Conservation (phyloP, 2,797 vertebrate genomes). For the Monodelphis domestica region DNA sequence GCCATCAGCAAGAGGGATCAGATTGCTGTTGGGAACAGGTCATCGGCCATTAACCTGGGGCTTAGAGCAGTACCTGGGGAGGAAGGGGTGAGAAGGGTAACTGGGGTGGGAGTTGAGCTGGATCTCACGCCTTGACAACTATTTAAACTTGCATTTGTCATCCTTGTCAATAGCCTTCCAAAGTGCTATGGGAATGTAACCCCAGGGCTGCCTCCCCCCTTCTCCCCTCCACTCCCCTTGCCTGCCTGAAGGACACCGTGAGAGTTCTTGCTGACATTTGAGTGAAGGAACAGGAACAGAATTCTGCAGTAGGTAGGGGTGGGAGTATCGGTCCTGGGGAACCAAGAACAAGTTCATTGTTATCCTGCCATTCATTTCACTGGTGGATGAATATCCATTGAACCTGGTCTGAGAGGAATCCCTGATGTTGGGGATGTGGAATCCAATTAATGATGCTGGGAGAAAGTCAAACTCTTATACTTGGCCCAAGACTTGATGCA, state of each 20-base stretch:
- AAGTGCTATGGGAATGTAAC: background rate
- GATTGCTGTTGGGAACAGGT: background rate
- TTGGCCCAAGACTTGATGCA: background rate
- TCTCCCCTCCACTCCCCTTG: background rate
- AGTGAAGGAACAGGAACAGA: background rate
- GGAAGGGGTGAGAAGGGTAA: background rate
- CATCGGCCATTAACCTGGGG: background rate
- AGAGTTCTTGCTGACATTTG: background rate
- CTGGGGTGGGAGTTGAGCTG: background rate
- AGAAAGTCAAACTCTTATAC: background rate
- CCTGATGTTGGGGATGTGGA: background rate
- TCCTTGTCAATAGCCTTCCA: background rate
- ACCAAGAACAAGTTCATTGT: background rate
- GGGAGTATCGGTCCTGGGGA: background rate
- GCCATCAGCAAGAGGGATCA: background rate
- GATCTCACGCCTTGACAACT: slow-evolving; percentile 17
- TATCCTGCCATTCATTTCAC: background rate
- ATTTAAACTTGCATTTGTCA: slow-evolving; percentile 4
- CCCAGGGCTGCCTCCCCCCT: background rate
- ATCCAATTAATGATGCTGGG: background rate
- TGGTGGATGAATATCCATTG: background rate
- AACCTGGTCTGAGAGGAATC: background rate
- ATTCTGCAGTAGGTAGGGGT: background rate
- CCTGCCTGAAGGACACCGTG: background rate
- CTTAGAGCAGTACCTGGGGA: background rate